These are phyloP conservation scores for Drosophila nikananu DNA, from an alignment of 1,140 invertebrate species.

Conservation along the genomic window DNA sequence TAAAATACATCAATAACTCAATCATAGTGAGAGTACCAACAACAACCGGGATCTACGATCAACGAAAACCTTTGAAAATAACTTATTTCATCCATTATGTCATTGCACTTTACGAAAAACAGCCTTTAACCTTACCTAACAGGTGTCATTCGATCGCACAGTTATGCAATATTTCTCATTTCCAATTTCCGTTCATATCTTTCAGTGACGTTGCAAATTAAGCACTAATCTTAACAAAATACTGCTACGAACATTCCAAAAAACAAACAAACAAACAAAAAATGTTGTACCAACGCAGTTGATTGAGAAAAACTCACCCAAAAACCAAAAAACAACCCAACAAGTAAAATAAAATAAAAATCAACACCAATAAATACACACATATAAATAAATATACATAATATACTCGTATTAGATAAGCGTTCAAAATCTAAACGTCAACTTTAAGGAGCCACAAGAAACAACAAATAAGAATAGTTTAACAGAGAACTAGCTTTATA, in stretches of 20 bases:
- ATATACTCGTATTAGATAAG: conserved; percentile 66
- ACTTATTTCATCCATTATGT: conserved; percentile 1
- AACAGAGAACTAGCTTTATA: conserved; percentile 58
- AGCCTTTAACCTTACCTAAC: conserved; percentile 32
- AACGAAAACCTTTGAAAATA: neutral
- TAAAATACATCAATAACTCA: neutral
- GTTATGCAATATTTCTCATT: conserved; percentile 8
- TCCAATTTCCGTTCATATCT: conserved; percentile 26
- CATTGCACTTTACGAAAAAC: conserved; percentile 6
- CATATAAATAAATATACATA: conserved; percentile 57
- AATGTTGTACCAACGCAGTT: conserved; percentile 83
- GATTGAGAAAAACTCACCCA: conserved; percentile 74
- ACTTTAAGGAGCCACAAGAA: conserved; percentile 57
- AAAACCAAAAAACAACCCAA: conserved; percentile 46
- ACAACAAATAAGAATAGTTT: conserved; percentile 53
- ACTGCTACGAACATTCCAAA: conserved; percentile 72
- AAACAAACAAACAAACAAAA: conserved; percentile 46
- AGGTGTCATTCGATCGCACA: conserved; percentile 43
- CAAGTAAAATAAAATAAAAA: conserved; percentile 27
- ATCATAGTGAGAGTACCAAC: neutral
- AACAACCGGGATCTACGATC: no score
- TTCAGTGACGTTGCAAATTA: conserved; percentile 68
- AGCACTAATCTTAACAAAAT: conserved; percentile 69
- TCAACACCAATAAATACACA: conserved; percentile 55
- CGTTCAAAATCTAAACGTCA: conserved; percentile 55